These are phyloP conservation scores for Carlito syrichta DNA, from an alignment of 2,113 vertebrate genomes.

Conservation along the genomic window DNA sequence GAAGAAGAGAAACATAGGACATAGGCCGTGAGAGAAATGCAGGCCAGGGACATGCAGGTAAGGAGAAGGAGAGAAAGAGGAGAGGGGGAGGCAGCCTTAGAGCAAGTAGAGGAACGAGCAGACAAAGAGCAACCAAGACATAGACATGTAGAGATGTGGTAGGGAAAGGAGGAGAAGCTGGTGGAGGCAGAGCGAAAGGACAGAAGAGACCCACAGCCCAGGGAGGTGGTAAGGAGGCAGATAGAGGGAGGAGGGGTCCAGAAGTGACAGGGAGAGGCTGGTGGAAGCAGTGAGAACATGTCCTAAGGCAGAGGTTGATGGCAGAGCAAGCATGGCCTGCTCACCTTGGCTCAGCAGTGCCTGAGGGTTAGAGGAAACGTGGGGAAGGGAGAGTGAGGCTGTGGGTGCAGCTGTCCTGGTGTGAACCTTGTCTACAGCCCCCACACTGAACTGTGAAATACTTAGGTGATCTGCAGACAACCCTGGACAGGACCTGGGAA, in stretches of 20 bases:
- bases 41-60: no score
- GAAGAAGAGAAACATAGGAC: neutral
- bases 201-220: neutral
- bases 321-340: accelerated
- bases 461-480: slow-evolving; percentile 37
- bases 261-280: no score
- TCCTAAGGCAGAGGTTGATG: neutral
- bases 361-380: neutral
- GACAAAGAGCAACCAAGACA: neutral
- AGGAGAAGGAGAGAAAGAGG: neutral
- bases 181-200: neutral
- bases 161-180: no score
- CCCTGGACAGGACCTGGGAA: neutral
- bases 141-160: neutral
- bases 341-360: accelerated
- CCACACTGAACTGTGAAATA: neutral
- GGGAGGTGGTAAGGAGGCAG: neutral
- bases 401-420: neutral
- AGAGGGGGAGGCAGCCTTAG: neutral
- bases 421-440: neutral
- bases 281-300: neutral
- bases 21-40: accelerated
- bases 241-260: no score
- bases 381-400: neutral
- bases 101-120: accelerated